Percentiles rank a stretch among this genome's conserved stretches.
Evolutionary conservation across 2,888 invertebrate species (phyloP).

Genomic region (Hirtodrosophila alboralis): DNA sequence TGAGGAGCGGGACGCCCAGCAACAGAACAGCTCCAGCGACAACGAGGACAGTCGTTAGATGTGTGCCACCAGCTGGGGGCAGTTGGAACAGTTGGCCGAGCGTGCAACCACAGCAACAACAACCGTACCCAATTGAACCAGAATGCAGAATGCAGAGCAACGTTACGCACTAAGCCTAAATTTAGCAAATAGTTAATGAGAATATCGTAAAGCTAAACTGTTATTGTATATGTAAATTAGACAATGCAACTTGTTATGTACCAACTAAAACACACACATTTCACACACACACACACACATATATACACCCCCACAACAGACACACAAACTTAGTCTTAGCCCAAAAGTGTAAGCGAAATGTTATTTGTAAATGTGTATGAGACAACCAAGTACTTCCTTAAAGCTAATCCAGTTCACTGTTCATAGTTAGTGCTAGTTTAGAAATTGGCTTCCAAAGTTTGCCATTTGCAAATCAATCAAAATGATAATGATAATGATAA

Average conservation of each 20-base stretch:
- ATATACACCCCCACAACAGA: conserved; percentile 31
- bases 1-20: conserved; percentile 83
- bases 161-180: conserved; percentile 54
- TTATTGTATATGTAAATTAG: conserved; percentile 75
- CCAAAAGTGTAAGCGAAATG: conserved; percentile 49
- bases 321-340: conserved; percentile 56
- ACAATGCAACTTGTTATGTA: conserved; percentile 71
- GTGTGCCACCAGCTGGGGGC: not conserved
- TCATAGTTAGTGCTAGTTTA: conserved; percentile 45
- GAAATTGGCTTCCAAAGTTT: conserved; percentile 46
- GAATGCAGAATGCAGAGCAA: conserved; percentile 25
- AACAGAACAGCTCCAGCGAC: conserved; percentile 83
- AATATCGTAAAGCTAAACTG: conserved; percentile 52
- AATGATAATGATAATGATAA: no score
- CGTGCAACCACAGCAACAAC: conserved; percentile 68
- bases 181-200: conserved; percentile 50
- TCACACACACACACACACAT: conserved; percentile 28
- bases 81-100: conserved; percentile 8
- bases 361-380: conserved; percentile 60
- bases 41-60: conserved; percentile 83
- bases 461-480: conserved; percentile 28
- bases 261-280: conserved; percentile 44
- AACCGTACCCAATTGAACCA: conserved; percentile 39
- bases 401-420: conserved; percentile 44
- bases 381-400: conserved; percentile 55